Conservation (phyloP, 53 echinoderm and acorn worm genomes). For the Crossaster papposus region DNA sequence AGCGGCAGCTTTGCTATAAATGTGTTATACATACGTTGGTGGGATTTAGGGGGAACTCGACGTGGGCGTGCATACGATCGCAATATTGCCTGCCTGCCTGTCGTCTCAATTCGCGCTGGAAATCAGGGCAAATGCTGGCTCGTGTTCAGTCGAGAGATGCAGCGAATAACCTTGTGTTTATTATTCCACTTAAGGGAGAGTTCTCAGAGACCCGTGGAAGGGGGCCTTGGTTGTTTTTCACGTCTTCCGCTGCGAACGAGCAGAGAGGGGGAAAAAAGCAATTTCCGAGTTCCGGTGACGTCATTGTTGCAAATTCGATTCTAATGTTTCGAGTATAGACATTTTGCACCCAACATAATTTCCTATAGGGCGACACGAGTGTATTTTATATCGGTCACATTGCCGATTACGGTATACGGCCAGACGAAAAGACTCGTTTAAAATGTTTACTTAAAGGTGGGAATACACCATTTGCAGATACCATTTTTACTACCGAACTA, state of each 20-base stretch:
- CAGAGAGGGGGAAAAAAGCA: not conserved
- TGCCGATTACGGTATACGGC: too few relatives aligned
- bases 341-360: too few relatives aligned
- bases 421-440: too few relatives aligned
- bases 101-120: not conserved
- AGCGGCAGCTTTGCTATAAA: not conserved
- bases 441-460: too few relatives aligned
- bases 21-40: not conserved
- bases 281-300: not conserved
- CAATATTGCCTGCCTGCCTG: not conserved
- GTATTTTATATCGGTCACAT: too few relatives aligned
- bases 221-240: not conserved
- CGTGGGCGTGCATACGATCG: constrained; percentile 32
- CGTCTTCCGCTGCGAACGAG: not conserved
- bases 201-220: not conserved
- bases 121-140: constrained; percentile 2
- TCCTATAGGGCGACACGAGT: too few relatives aligned
- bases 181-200: not conserved
- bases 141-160: not conserved
- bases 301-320: not conserved
- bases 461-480: too few relatives aligned
- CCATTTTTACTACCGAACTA: too few relatives aligned
- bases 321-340: too few relatives aligned
- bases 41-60: constrained; percentile 1
- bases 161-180: constrained; percentile 8